Percentiles rank a stretch among this genome's conserved stretches.
These are phyloP conservation scores for Orthosia cruda DNA, from an alignment of 2,888 invertebrate species.

Conservation along the genomic window DNA sequence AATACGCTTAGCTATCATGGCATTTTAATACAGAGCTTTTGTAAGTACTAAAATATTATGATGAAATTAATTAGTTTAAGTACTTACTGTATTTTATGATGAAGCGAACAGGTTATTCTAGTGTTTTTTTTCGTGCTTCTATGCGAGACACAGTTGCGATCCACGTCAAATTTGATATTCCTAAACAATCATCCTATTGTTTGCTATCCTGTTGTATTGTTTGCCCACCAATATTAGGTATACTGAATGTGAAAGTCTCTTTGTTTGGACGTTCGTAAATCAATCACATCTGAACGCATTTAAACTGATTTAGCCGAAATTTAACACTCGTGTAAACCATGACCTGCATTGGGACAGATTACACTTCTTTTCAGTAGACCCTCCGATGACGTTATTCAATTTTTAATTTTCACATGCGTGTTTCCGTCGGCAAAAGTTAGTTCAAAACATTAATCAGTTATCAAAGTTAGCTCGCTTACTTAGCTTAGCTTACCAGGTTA, in stretches of 20 bases:
- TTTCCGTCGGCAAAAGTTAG: background rate
- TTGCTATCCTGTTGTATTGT: too few species aligned
- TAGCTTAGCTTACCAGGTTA: too few species aligned
- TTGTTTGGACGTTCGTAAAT: background rate
- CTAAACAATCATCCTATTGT: background rate
- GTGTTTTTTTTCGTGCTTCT: background rate
- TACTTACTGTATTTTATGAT: too few species aligned
- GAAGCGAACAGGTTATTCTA: background rate
- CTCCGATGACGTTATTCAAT: background rate
- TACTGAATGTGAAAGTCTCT: background rate
- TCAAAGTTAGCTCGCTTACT: background rate
- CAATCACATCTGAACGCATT: background rate
- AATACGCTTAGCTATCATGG: conserved; percentile 19
- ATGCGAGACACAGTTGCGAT: too few species aligned
- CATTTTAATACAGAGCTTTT: conserved; percentile 17
- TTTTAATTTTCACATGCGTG: background rate
- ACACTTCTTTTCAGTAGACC: too few species aligned
- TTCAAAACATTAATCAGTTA: background rate
- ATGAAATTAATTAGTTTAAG: background rate
- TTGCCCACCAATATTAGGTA: background rate
- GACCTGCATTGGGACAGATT: too few species aligned
- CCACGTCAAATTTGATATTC: background rate
- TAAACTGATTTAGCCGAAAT: background rate
- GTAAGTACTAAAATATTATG: conserved; percentile 48
- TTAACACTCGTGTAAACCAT: too few species aligned